Evolutionary conservation across 2,797 vertebrate genomes (phyloP), one percentile per base, ranked within the genome.

Genomic region (Peromyscus aztecus): DNA sequence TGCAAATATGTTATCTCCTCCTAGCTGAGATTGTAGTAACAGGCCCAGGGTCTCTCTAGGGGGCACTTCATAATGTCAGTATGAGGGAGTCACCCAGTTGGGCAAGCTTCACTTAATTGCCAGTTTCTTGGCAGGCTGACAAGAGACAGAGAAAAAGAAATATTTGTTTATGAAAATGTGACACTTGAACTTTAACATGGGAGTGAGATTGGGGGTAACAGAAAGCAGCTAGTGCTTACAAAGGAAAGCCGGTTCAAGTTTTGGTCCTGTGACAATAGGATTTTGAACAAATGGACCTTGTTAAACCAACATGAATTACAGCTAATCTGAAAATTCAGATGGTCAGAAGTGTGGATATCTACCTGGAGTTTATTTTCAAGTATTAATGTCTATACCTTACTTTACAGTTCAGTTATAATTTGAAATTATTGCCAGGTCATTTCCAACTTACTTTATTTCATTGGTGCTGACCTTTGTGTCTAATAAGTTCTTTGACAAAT

Each of bases 61-160:
- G 82, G n/a, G 6, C 31, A 65, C 21, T 61, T 96, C 40, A 78
- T 69, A 84, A 29, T n/a, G 17, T 43, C 34, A 65, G 31, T 2
- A 43, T 59, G 78, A 88, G 0, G 21, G 24, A 34, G 9, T 57
- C 61, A 24, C 29, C 13, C 61, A 0, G 4, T 11, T 57, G 34
- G 37, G 43, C 37, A 31, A 78, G 13, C 4, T 43, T 75, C 13
- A 8, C 4, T 49, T 91, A n/a, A 78, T 43, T 75, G 80, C 2
- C 84, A 92, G 46, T 13, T 86, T 86, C 31, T 83, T 91, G 82
- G 86, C 46, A 67, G 17, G 23, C 24, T 84, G 57, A 87, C 40
- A 82, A 83, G 23, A 94, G 65, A 90, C 55, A 91, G 55, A 93
- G 16, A 67, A 13, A 91, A 78, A 34, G 27, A 91, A 43, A 37